Conservation (phyloP, 2,888 invertebrate species). For the Apamea monoglypha region DNA sequence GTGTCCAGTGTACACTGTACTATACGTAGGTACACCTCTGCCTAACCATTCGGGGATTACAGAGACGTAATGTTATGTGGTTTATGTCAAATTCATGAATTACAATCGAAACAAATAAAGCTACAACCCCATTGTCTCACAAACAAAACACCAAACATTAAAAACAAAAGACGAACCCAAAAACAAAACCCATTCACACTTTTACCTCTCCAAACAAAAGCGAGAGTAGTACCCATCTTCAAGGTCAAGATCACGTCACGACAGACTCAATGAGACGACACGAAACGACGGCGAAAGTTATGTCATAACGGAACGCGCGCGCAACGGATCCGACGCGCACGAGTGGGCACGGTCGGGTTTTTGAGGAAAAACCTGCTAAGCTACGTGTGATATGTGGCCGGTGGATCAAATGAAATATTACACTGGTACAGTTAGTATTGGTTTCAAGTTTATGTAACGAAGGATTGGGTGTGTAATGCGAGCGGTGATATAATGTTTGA, state of each 20-base stretch:
- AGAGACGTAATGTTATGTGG: too few species aligned
- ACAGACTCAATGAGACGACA: constrained; percentile 61
- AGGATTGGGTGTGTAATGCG: background rate
- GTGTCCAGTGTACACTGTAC: too few species aligned
- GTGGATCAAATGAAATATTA: constrained; percentile 42
- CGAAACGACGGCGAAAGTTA: constrained; percentile 62
- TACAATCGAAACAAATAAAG: background rate
- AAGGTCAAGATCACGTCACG: constrained; percentile 66
- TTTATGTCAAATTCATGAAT: background rate
- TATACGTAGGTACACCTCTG: too few species aligned
- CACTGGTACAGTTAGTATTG: constrained; percentile 12
- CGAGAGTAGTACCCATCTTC: constrained; percentile 52
- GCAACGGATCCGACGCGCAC: constrained; percentile 56
- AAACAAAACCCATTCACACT: constrained; percentile 22
- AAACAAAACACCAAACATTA: background rate
- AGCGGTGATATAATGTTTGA: constrained; percentile 43
- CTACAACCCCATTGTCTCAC: background rate
- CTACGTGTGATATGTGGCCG: constrained; percentile 31
- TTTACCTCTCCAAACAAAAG: constrained; percentile 47
- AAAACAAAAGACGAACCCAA: constrained; percentile 16
- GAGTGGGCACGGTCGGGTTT: constrained; percentile 54
- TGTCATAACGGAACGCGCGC: constrained; percentile 64
- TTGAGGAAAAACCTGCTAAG: constrained; percentile 56
- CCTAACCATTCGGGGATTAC: too few species aligned
- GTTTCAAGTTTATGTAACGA: constrained; percentile 52